Conservation (phyloP, 2,888 invertebrate genomes). For the Cryptus armator region DNA sequence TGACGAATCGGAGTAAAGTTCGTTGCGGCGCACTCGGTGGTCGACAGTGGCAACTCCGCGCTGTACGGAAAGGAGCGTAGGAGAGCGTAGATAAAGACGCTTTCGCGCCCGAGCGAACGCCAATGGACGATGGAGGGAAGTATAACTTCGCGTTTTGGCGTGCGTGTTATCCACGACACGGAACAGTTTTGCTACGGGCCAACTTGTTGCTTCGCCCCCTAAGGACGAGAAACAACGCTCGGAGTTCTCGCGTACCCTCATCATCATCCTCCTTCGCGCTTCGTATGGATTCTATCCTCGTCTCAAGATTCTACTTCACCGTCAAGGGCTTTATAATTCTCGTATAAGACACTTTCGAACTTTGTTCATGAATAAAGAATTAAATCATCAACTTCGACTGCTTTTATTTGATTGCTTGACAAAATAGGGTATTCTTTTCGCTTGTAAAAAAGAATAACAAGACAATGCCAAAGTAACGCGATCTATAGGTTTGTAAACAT, state of each 20-base stretch:
- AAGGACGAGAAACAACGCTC: background rate
- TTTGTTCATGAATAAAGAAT: background rate
- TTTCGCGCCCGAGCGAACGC: background rate
- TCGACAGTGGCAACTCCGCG: slow-evolving; percentile 13
- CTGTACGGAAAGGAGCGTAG: slow-evolving; percentile 21
- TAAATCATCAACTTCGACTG: too few species aligned
- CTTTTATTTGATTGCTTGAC: too few species aligned
- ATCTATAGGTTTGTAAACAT: too few species aligned
- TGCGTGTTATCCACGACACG: slow-evolving; percentile 60
- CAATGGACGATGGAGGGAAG: slow-evolving; percentile 10
- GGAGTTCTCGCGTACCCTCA: slow-evolving; percentile 19
- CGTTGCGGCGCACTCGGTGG: slow-evolving; percentile 37
- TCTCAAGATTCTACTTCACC: background rate
- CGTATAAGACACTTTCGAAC: background rate
- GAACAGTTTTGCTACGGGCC: slow-evolving; percentile 59
- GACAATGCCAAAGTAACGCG: too few species aligned
- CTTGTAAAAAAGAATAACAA: too few species aligned
- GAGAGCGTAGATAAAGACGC: background rate
- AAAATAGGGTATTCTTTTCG: too few species aligned
- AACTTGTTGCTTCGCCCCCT: slow-evolving; percentile 68
- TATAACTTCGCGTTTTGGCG: slow-evolving; percentile 31
- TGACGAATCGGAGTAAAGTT: slow-evolving; percentile 3
- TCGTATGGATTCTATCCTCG: background rate
- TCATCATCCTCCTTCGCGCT: slow-evolving; percentile 21
- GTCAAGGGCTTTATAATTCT: background rate